Evolutionary conservation across 2,888 invertebrate species (phyloP), one percentile per base, ranked within the genome.

Genomic region (Mythimna ferrago): DNA sequence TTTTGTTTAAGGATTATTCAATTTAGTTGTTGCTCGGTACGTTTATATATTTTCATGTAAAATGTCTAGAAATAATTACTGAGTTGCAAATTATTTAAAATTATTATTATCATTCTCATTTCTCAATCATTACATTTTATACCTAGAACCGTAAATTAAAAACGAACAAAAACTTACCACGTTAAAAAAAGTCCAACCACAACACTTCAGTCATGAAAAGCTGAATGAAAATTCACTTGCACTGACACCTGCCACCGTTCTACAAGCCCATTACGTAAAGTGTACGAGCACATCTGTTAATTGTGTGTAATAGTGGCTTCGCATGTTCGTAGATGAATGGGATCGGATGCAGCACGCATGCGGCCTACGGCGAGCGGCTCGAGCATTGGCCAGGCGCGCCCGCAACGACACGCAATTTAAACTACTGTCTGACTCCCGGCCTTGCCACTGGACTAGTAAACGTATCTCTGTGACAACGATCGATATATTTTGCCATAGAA

Each of bases 321-420:
- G 73, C 72, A 77, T 83, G 74, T 67, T 80, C 68, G 71, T 76
- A 70, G 70, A 79, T 78, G 60, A 73, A 65, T 65, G 62, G 67
- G 69, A 74, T 76, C 66, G 75, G 76, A 81, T 83, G 81, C 78
- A 87, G 83, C 87, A 84, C 87, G 88, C 87, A 86, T 87, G 80
- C 84, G 77, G 61, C 48, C 57, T 38, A 26, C 72, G 54, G 78
- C 60, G 83, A 66, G 73, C 66, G 58, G 61, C 51, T 38, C 68
- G 54, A 76, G 88, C 85, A 91, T 90, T 90, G 89, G 88, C 76
- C 88, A 88, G 89, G 89, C 86, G 91, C 90, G 87, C 83, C 75
- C 88, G 77, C 76, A 71, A 66, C 80, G 53, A 84, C 87, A 88
- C 85, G 89, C 91, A 89, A 91, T 91, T 87, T 90, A 92, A 91